phyloP scores from a whole-genome alignment of 2,888 invertebrate species.

The Allygus modestus region DNA sequence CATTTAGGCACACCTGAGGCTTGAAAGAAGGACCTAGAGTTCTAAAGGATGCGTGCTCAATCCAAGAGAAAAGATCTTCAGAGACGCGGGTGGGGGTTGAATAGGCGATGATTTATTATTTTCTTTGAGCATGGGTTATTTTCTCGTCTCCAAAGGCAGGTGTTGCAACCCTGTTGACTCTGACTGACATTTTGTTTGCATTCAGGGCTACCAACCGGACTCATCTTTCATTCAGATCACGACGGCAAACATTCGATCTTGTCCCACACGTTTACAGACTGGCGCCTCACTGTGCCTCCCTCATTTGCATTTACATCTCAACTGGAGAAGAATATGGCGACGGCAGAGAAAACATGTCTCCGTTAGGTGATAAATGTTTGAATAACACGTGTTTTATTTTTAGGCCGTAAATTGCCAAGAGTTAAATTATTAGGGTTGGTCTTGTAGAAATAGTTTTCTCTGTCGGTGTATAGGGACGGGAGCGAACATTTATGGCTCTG shows the following conservation, averaged over 20 bases:
- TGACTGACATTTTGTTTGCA: slow-evolving; percentile 54
- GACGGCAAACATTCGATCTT: slow-evolving; percentile 47
- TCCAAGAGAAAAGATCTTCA: neutral
- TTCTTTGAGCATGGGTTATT: slow-evolving; percentile 39
- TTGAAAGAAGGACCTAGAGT: slow-evolving; percentile 12
- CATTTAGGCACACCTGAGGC: slow-evolving; percentile 45
- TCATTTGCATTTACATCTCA: slow-evolving; percentile 32
- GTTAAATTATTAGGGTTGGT: neutral
- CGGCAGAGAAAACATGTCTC: neutral
- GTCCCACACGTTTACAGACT: slow-evolving; percentile 20
- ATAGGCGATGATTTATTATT: slow-evolving; percentile 56
- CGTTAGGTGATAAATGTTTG: neutral
- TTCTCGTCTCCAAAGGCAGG: slow-evolving; percentile 55
- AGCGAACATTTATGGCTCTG: neutral
- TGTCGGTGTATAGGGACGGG: no score
- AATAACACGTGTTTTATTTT: neutral
- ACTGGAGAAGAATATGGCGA: neutral
- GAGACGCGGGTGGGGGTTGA: neutral
- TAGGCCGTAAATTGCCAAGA: neutral
- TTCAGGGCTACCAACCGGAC: slow-evolving; percentile 50
- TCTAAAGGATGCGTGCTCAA: slow-evolving; percentile 39
- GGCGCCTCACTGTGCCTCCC: neutral
- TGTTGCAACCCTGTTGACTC: slow-evolving; percentile 57
- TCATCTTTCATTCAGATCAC: slow-evolving; percentile 35
- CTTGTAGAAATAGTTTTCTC: no score